Conservation (phyloP, 2,797 vertebrate genomes). For the Octomys mimax region DNA sequence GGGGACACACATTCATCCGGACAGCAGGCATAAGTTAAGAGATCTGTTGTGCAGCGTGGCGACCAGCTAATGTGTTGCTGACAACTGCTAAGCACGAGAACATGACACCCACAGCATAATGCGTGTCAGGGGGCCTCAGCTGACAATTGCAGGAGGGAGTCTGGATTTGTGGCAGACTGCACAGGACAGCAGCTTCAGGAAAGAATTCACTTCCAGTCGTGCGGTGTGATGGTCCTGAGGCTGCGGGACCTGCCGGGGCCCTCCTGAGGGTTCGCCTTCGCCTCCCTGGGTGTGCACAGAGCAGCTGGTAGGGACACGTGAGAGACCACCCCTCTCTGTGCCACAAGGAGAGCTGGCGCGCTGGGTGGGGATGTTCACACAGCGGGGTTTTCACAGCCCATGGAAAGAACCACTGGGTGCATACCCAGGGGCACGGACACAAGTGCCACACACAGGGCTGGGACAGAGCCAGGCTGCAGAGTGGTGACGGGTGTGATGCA, state of each 20-base stretch:
- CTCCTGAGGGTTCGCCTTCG: rapidly evolving
- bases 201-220: rapidly evolving
- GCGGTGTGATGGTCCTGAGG: background rate
- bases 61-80: background rate
- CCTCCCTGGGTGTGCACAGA: rapidly evolving
- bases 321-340: rapidly evolving
- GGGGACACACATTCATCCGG: too few relatives aligned
- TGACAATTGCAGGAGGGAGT: background rate
- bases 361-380: rapidly evolving
- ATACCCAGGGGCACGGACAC: rapidly evolving
- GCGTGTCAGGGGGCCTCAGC: background rate
- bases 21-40: too few relatives aligned
- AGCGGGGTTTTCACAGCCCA: rapidly evolving
- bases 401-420: rapidly evolving
- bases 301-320: rapidly evolving
- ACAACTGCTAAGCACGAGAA: background rate
- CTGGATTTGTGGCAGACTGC: rapidly evolving
- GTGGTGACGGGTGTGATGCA: rapidly evolving
- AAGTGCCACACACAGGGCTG: rapidly evolving
- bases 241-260: rapidly evolving
- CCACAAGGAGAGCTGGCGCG: background rate
- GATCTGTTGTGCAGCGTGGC: too few relatives aligned
- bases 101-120: rapidly evolving
- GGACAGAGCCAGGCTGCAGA: rapidly evolving
- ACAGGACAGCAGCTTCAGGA: too few relatives aligned